These are phyloP conservation scores for Eumacrocentrus americanus DNA, from an alignment of 2,888 invertebrate species.

Conservation along the genomic window DNA sequence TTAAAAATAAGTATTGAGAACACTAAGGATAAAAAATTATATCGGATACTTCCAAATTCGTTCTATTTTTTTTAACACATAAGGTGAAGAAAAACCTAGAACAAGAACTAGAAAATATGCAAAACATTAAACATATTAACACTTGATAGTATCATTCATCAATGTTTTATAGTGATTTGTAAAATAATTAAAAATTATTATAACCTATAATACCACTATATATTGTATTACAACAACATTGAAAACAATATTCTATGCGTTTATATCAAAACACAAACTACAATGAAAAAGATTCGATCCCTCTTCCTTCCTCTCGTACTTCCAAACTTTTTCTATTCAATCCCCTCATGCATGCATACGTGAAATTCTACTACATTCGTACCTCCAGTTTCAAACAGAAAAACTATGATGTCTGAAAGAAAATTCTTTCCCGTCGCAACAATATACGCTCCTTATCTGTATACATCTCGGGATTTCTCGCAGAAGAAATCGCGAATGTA, in stretches of 20 bases:
- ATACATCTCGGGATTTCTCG: slow-evolving; percentile 3
- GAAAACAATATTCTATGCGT: no score
- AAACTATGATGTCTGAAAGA: background rate
- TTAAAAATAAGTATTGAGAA: no score
- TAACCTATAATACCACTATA: background rate
- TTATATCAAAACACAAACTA: background rate
- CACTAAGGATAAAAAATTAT: no score
- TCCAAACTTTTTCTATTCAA: slow-evolving; percentile 6
- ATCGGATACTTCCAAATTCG: no score
- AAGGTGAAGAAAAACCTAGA: no score
- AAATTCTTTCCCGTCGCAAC: slow-evolving; percentile 13
- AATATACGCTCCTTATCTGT: background rate
- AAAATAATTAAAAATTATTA: background rate
- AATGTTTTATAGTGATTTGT: no score
- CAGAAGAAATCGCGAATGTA: background rate
- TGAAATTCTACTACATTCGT: background rate
- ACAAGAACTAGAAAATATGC: no score
- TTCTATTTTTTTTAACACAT: no score
- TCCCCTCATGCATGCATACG: slow-evolving; percentile 2
- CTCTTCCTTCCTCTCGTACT: background rate
- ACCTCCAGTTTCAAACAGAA: background rate
- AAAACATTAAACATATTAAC: no score
- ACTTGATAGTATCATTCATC: no score
- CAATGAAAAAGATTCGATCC: background rate
- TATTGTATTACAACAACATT: background rate